Percentiles rank a stretch among this genome's conserved stretches.
Evolutionary conservation across 2,888 invertebrate species (phyloP).

Genomic region (Alviniconcha strummeri): DNA sequence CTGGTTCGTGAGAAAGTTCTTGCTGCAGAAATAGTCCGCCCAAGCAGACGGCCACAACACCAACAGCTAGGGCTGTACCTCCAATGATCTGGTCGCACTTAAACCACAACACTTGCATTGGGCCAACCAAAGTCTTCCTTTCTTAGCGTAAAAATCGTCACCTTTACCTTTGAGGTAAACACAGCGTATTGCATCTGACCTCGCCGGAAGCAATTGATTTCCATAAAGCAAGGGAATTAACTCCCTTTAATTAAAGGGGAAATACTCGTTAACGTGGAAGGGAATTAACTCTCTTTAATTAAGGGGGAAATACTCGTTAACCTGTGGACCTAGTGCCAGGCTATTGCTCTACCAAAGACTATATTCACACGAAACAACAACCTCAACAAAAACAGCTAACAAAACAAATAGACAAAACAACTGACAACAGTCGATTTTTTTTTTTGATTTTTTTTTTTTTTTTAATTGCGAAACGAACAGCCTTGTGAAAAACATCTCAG

Average conservation of each 20-base stretch:
- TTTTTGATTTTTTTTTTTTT: too few relatives aligned
- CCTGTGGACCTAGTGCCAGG: background rate
- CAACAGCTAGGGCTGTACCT: slow-evolving; percentile 51
- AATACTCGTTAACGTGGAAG: background rate
- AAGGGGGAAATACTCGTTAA: background rate
- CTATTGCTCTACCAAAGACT: background rate
- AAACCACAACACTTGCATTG: slow-evolving; percentile 57
- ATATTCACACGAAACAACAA: too few relatives aligned
- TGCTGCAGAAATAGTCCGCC: slow-evolving; percentile 47
- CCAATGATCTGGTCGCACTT: slow-evolving; percentile 59
- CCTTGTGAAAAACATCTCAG: too few relatives aligned
- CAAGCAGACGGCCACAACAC: slow-evolving; percentile 50
- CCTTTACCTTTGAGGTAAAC: slow-evolving; percentile 32
- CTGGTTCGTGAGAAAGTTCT: slow-evolving; percentile 43
- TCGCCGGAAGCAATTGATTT: slow-evolving; percentile 18
- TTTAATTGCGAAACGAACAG: too few relatives aligned
- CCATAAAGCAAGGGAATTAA: background rate
- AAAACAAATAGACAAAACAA: background rate
- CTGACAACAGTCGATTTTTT: too few relatives aligned
- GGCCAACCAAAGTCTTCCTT: background rate
- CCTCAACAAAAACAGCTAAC: background rate
- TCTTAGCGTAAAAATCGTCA: background rate
- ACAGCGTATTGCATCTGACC: background rate
- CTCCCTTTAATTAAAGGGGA: background rate
- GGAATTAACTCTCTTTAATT: background rate